Evolutionary conservation across 1,140 invertebrate species (phyloP), one percentile per base, ranked within the genome.

Genomic region (Trypoxylus dichotomus): DNA sequence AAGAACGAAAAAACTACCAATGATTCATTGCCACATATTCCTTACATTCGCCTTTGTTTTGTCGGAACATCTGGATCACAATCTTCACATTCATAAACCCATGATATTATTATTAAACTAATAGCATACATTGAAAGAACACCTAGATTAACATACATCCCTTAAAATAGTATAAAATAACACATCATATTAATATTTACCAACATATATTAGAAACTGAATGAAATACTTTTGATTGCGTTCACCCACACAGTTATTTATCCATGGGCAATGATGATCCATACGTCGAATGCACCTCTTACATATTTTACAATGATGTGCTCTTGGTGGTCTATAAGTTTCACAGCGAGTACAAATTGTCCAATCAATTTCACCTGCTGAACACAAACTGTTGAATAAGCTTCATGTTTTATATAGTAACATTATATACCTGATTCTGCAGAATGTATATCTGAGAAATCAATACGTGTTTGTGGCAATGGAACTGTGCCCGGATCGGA

Each of bases 151-250:
- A 24, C 47, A 74, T 74, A 74, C n/a, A 0, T 13, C n/a, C 41
- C 21, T 71, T 37, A 37, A 37, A 27, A 27, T 27, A 5, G 19
- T 71, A 24, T 74, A 41, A 19, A 29, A 2, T 5, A n/a, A n/a
- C n/a, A n/a, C n/a, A 42, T 29, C 6, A 54, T 54, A 21, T 19
- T n/a, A 2, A 19, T 54, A 54, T 74, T 74, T 84, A 81, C 91
- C 91, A 76, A 94, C 92, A 84, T 93, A 94, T n/a, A 97, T 90
- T 73, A 97, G 88, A 88, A 97, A 97, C 85, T 97, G 96, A 80
- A 97, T 91, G 85, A 97, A 97, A 88, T 94, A 97, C 85, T 96
- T 97, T 88, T 97, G 96, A 89, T 97, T 97, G 82, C 93, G 91
- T 87, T 97, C 95, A 68, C 96, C 96, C 41, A 97, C 95, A 87